Conservation (phyloP, 2,113 vertebrate species). For the cattle (Bos taurus) region ARS-UCD2.0 NC_037331.1:58964501-58965000, state of each 20-base stretch:
- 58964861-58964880: neutral
- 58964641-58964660: neutral
- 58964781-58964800: neutral
- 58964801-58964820: neutral
- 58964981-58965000: neutral
- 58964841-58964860: neutral
- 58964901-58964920: neutral
- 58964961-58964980: neutral
- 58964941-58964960: neutral
- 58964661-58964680: neutral
- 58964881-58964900: neutral
- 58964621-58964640: neutral
- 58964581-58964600: neutral
- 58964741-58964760: neutral
- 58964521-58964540: neutral
- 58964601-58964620: neutral
- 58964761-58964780: neutral
- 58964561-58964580: neutral
- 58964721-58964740: fast-evolving
- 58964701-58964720: neutral
- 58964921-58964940: neutral
- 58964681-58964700: neutral
- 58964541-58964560: neutral
- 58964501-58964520: neutral
- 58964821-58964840: neutral